Percentiles rank a stretch among this genome's conserved stretches.
Conservation (phyloP, 2,797 vertebrate species). For the Agapornis canus region DNA sequence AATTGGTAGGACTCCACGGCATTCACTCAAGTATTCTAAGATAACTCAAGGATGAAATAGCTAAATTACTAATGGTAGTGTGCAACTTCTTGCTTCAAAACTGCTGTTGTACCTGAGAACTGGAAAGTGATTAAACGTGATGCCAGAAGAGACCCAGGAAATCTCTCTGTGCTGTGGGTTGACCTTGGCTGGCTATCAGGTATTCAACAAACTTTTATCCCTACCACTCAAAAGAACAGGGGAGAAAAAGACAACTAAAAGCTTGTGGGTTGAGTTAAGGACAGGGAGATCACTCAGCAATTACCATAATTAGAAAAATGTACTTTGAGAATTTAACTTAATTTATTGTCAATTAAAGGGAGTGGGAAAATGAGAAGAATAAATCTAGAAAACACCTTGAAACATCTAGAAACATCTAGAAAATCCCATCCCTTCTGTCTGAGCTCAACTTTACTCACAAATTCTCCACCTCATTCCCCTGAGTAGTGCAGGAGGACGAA, state of each 20-base stretch:
- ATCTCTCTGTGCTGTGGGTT: not conserved
- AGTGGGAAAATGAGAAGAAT: not conserved
- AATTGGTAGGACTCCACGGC: not conserved
- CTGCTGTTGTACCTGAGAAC: not conserved
- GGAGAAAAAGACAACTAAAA: not conserved
- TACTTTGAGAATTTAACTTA: not conserved
- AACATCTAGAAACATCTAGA: no score
- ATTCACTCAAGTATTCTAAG: conserved; percentile 14
- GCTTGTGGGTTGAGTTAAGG: not conserved
- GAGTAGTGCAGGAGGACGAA: no score
- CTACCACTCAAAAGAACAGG: not conserved
- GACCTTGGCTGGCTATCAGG: not conserved
- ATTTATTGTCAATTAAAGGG: not conserved
- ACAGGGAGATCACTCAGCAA: not conserved
- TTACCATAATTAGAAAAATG: not conserved
- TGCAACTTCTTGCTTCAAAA: not conserved
- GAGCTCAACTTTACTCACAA: not conserved
- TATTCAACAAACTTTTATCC: not conserved
- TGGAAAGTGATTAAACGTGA: not conserved
- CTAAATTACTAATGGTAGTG: not conserved
- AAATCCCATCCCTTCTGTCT: not conserved
- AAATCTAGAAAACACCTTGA: not conserved
- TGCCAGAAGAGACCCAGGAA: not conserved
- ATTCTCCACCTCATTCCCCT: not conserved
- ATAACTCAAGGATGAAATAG: conserved; percentile 13